phyloP scores from a whole-genome alignment of 2,888 invertebrate genomes.

The Tipula vernalis region DNA sequence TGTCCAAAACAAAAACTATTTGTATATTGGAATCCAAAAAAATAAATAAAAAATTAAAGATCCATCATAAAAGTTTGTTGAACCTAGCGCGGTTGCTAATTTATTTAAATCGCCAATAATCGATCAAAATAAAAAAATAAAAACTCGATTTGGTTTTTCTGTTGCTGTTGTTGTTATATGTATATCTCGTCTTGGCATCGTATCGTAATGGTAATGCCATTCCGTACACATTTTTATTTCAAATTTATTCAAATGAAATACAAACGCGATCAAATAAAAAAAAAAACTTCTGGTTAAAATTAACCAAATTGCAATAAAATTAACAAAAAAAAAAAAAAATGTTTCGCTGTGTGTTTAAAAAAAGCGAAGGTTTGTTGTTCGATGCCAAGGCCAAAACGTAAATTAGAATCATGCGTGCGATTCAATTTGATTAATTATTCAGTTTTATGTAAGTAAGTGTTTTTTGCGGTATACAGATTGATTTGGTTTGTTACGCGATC shows the following conservation, averaged over 20 bases:
- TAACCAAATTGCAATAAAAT: conserved; percentile 8
- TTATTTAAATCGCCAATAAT: conserved; percentile 4
- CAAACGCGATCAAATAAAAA: neutral
- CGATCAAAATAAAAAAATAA: neutral
- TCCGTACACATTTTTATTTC: conserved; percentile 4
- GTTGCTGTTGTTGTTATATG: neutral
- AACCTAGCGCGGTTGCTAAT: neutral
- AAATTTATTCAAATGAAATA: neutral
- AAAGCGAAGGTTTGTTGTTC: conserved; percentile 8
- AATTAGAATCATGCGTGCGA: conserved; percentile 10
- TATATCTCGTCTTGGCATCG: neutral
- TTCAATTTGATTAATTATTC: conserved; percentile 9
- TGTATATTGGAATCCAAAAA: neutral
- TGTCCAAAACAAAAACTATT: neutral
- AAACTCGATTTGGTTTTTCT: neutral
- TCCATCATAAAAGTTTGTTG: neutral
- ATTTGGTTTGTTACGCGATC: neutral
- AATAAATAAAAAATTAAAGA: neutral
- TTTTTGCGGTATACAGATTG: neutral
- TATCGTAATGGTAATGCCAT: neutral
- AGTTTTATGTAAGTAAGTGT: neutral
- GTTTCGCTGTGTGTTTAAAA: neutral
- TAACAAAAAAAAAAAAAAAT: neutral
- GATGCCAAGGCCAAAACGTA: conserved; percentile 7
- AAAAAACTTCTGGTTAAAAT: neutral